Evolutionary conservation across 2,888 invertebrate species (phyloP).

Genomic region (Polylopha cassiicola): DNA sequence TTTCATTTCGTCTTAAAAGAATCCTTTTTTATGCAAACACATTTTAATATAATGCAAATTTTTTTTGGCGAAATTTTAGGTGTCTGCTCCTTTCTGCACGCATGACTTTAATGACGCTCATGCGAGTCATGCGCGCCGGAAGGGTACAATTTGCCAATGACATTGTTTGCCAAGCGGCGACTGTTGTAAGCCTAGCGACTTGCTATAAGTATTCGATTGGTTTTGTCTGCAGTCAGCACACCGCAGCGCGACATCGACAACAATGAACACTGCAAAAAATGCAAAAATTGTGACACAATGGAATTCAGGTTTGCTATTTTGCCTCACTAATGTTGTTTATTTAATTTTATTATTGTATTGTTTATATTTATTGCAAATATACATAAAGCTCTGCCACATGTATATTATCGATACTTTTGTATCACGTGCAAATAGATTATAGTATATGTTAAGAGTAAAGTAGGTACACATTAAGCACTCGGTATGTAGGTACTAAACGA

Average conservation of each 20-base stretch:
- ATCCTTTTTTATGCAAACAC: too few species aligned
- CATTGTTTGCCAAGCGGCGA: constrained; percentile 10
- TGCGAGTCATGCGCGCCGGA: too few species aligned
- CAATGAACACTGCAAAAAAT: constrained; percentile 36
- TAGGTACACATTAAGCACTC: too few species aligned
- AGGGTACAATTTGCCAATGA: too few species aligned
- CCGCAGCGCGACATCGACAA: constrained; percentile 28
- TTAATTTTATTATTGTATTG: constrained; percentile 5
- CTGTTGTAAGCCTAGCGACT: constrained; percentile 29
- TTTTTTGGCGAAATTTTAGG: constrained; percentile 15
- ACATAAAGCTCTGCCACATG: constrained; percentile 11
- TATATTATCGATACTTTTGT: too few species aligned
- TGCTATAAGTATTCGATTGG: constrained; percentile 28
- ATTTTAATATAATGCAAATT: too few species aligned
- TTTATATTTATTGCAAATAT: constrained; percentile 6
- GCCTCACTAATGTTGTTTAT: constrained; percentile 19
- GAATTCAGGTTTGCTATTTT: constrained; percentile 42
- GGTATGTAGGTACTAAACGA: too few species aligned
- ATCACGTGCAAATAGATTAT: too few species aligned
- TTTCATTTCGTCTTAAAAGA: too few species aligned
- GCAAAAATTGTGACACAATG: constrained; percentile 40
- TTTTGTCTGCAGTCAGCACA: constrained; percentile 37
- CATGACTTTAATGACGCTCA: too few species aligned
- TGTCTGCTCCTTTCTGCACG: too few species aligned
- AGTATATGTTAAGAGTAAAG: too few species aligned